These are phyloP conservation scores for Ophonus ardosiacus DNA, from an alignment of 2,888 invertebrate genomes.

Conservation along the genomic window DNA sequence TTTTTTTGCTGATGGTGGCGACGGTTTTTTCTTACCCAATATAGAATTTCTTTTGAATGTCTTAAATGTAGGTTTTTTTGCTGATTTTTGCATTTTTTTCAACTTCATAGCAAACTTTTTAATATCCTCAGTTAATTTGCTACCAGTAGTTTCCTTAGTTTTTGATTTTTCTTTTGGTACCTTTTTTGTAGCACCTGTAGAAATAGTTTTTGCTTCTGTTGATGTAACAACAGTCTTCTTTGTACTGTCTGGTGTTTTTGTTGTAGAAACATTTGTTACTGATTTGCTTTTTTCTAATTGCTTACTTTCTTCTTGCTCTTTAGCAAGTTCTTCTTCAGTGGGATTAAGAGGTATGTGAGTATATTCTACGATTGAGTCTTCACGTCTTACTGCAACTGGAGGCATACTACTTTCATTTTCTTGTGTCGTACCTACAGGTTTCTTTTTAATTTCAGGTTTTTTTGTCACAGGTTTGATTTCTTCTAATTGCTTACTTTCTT, in stretches of 20 bases:
- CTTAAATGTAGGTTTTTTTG: slow-evolving; percentile 59
- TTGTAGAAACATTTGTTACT: slow-evolving; percentile 30
- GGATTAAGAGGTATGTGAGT: slow-evolving; percentile 51
- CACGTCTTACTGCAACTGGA: slow-evolving; percentile 20
- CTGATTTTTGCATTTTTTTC: slow-evolving; percentile 51
- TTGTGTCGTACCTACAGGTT: neutral
- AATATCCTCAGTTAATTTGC: slow-evolving; percentile 48
- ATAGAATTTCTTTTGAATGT: slow-evolving; percentile 53
- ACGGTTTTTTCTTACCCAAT: slow-evolving; percentile 40
- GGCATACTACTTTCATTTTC: neutral
- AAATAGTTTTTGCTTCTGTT: neutral
- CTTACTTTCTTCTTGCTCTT: slow-evolving; percentile 26
- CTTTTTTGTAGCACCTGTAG: slow-evolving; percentile 59
- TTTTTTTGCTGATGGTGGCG: slow-evolving; percentile 52
- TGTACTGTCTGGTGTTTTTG: slow-evolving; percentile 31
- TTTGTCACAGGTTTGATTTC: no score
- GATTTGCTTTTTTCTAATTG: slow-evolving; percentile 53
- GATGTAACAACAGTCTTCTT: neutral
- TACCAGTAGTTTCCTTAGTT: neutral
- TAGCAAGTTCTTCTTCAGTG: neutral
- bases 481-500: neutral
- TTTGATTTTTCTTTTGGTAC: slow-evolving; percentile 36
- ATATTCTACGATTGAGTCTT: slow-evolving; percentile 53
- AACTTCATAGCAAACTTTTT: slow-evolving; percentile 56
- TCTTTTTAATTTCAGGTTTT: neutral